phyloP scores from a whole-genome alignment of 2,797 vertebrate genomes.

The Triplophysa yarkandensis region DNA sequence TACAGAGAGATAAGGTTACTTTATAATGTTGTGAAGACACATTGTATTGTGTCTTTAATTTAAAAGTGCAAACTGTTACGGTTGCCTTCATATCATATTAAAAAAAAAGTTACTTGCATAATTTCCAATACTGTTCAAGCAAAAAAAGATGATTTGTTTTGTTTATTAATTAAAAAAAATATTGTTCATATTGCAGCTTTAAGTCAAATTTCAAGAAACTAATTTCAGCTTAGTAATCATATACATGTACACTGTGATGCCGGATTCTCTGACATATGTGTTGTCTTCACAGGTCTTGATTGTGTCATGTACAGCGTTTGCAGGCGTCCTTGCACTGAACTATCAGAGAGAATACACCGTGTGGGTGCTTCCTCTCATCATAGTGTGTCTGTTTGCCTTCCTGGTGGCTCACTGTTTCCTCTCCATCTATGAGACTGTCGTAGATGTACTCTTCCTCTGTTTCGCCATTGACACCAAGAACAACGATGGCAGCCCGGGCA shows the following conservation, averaged over 20 bases:
- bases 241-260: background rate
- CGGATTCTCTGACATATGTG: background rate
- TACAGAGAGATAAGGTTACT: no score
- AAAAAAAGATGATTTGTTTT: no score
- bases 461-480: conserved; percentile 95
- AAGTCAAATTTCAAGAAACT: no score
- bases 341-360: conserved; percentile 95
- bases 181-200: no score
- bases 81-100: no score
- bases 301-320: conserved; percentile 89
- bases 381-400: conserved; percentile 94
- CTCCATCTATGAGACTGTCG: conserved; percentile 96
- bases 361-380: conserved; percentile 95
- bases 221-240: background rate
- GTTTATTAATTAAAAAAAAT: no score
- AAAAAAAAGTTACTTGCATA: no score
- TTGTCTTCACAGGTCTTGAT: conserved; percentile 77
- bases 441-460: conserved; percentile 98
- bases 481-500: conserved; percentile 92
- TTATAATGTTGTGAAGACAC: no score
- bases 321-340: conserved; percentile 90
- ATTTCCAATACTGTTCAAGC: no score
- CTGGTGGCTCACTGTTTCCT: conserved; percentile 98
- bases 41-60: no score
- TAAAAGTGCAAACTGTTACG: no score